A percentile compares a stretch with the other conserved stretches of the same genome.
These are phyloP conservation scores for Sturnus vulgaris DNA, from an alignment of 2,113 vertebrate genomes.

Conservation along the genomic window DNA sequence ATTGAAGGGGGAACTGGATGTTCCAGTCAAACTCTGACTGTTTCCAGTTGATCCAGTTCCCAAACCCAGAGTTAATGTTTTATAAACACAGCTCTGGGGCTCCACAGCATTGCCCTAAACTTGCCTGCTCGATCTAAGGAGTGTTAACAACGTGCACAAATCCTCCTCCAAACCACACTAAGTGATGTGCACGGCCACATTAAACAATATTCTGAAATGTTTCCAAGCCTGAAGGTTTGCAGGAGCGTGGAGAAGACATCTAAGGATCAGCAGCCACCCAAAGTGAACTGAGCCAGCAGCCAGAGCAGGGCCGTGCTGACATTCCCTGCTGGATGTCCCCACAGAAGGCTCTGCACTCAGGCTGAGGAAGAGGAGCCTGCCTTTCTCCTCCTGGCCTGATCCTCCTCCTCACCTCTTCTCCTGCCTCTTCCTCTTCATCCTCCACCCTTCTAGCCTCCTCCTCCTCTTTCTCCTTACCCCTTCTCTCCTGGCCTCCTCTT, in stretches of 20 bases:
- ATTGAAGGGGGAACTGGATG: not conserved
- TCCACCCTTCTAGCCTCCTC: too few species aligned
- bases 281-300: accelerated
- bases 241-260: not conserved
- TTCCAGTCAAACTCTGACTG: not conserved
- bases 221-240: not conserved
- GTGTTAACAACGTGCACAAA: accelerated
- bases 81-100: not conserved
- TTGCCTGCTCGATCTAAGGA: not conserved
- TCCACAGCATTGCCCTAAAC: accelerated
- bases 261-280: not conserved
- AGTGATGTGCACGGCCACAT: not conserved
- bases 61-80: not conserved
- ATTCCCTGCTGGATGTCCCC: not conserved
- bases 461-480: not conserved
- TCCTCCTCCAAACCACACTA: not conserved
- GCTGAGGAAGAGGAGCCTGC: too few species aligned
- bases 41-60: not conserved
- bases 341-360: not conserved
- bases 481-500: too few species aligned
- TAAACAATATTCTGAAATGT: accelerated
- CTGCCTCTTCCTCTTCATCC: not conserved
- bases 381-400: too few species aligned
- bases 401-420: not conserved
- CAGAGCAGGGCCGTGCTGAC: not conserved